Base-by-base conservation (phyloP, 2,113 vertebrate species). In the Brachypteracias leptosomus region DNA sequence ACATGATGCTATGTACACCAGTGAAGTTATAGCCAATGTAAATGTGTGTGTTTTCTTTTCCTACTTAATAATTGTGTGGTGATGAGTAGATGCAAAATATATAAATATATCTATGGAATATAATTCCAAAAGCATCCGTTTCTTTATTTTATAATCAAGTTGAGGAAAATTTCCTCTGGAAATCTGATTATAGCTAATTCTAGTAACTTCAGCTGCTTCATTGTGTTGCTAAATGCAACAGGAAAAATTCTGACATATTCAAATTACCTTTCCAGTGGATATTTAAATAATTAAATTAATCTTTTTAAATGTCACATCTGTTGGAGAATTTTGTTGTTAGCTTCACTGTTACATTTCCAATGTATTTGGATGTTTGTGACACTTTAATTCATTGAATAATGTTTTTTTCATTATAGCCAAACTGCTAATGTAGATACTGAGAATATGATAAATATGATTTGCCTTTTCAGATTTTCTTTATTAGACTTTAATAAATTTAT, bases 251-350 rank as follows among this genome's bases (percentile, higher is more conserved):
- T 82, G 63, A 73, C 31, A 67, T 83, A 72, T 85, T 84, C 44
- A 84, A 90, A 90, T 94, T 66, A 78, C 5, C 66, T 94, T 95
- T 96, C 22, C 33, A 70, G 26, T 52, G 35, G n/a, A 78, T 90
- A 88, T 90, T 97, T 93, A 81, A 71, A 79, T 85, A 90, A 67
- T 74, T 95, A 93, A 94, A 92, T 79, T 91, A 80, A 55, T 75
- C 42, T 63, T 92, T 89, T 71, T 18, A 96, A 94, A 92, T 89
- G 29, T 91, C 63, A 71, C 28, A 57, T 91, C 44, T 95, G 38
- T 57, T 95, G 71, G 55, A 92, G 33, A 95, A 94, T 90, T 62
- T 78, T 72, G 33, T 63, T 73, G 44, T 75, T 88, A 67, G 14
- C 29, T 91, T 95, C 59, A 58, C 13, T 78, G 68, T 96, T 96